Evolutionary conservation across 2,797 vertebrate genomes (phyloP).

Genomic region (Apogon talboti): DNA sequence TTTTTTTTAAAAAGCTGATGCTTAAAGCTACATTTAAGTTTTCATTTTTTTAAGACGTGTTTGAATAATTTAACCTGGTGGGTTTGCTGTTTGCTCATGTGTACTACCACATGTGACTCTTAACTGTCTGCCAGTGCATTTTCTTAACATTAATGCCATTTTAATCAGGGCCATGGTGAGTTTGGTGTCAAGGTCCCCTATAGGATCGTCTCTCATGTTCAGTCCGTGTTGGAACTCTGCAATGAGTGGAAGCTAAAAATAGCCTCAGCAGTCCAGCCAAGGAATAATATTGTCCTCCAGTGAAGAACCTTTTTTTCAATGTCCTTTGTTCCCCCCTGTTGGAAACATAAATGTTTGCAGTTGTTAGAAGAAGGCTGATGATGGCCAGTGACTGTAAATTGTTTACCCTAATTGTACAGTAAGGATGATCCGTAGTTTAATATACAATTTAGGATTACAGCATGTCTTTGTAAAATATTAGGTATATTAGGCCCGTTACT

Average conservation of each 20-base stretch:
- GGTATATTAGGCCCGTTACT: background rate
- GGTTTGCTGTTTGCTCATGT: background rate
- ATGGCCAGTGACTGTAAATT: slow-evolving; percentile 14
- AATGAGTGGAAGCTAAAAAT: slow-evolving; percentile 74
- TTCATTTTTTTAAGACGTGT: background rate
- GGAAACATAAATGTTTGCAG: slow-evolving; percentile 24
- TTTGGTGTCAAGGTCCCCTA: slow-evolving; percentile 15
- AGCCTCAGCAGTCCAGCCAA: slow-evolving; percentile 58
- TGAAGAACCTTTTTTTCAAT: slow-evolving; percentile 46
- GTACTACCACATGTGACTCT: slow-evolving; percentile 9
- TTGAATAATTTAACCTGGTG: slow-evolving; percentile 2
- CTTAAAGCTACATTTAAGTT: background rate
- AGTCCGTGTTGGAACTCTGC: slow-evolving; percentile 44
- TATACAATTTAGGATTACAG: background rate
- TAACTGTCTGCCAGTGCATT: slow-evolving; percentile 13
- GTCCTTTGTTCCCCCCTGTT: slow-evolving; percentile 55
- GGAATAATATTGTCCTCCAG: slow-evolving; percentile 50
- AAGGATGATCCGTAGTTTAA: slow-evolving; percentile 24
- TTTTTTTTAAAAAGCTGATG: background rate
- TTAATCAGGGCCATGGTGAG: slow-evolving; percentile 29
- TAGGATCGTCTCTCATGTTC: slow-evolving; percentile 44
- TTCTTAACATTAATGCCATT: slow-evolving; percentile 10
- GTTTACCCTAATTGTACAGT: slow-evolving; percentile 7
- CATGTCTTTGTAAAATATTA: background rate
- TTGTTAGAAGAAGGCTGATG: slow-evolving; percentile 17